These are phyloP conservation scores for Pteronura brasiliensis DNA, from an alignment of 2,113 vertebrate species.

Conservation along the genomic window DNA sequence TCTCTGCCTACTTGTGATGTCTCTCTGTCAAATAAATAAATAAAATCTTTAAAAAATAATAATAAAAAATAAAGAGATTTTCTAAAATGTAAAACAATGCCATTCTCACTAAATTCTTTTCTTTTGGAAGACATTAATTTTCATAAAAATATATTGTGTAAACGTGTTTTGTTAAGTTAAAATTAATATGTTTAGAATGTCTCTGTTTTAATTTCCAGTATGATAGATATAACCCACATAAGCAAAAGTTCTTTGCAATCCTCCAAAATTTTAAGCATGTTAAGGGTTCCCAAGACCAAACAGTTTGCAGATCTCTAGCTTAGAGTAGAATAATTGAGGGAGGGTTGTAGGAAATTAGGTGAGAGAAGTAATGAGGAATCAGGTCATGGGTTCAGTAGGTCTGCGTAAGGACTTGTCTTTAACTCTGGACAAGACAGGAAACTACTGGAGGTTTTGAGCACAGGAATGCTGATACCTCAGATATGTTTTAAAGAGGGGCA, in stretches of 20 bases:
- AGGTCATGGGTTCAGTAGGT: not conserved
- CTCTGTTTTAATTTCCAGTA: constrained; percentile 10
- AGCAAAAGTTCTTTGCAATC: not conserved
- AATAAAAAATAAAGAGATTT: not conserved
- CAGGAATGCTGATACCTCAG: not conserved
- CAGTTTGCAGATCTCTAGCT: not conserved
- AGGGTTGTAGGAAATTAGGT: not conserved
- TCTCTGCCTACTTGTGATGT: too few species aligned
- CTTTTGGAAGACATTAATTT: not conserved
- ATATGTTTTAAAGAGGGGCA: not conserved
- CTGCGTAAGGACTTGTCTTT: not conserved
- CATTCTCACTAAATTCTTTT: not conserved
- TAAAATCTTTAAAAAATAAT: too few species aligned
- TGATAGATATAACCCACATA: not conserved
- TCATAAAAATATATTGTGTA: not conserved
- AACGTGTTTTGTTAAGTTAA: not conserved
- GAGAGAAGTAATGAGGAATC: not conserved
- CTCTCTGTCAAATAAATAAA: too few species aligned
- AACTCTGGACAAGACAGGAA: not conserved
- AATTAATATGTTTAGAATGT: not conserved
- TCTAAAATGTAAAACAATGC: not conserved
- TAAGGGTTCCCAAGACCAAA: not conserved
- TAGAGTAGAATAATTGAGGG: not conserved
- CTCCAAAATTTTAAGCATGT: not conserved
- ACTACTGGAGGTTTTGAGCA: not conserved